phyloP scores from a whole-genome alignment of 2,797 vertebrate genomes.

The Coendou prehensilis region DNA sequence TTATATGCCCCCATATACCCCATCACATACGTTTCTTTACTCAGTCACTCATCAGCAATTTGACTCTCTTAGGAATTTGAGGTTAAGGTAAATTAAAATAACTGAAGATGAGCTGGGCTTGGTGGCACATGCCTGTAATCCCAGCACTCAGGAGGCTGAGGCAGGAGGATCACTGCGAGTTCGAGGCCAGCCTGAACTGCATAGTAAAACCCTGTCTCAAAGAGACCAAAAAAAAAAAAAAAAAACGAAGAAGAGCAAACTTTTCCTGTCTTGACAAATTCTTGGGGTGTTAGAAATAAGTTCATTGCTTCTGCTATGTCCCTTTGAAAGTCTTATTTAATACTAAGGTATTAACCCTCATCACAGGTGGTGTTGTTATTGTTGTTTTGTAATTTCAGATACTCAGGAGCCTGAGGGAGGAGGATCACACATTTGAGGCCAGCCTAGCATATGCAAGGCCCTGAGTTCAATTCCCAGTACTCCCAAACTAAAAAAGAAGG shows the following conservation, averaged over 20 bases:
- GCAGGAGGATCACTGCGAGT: background rate
- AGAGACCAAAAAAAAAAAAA: too few species aligned
- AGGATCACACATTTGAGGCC: background rate
- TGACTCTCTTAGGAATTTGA: background rate
- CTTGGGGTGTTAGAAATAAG: slow-evolving; percentile 49
- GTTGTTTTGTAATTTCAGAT: background rate
- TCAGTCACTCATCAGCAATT: background rate
- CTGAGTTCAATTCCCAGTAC: background rate
- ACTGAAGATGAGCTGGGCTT: background rate
- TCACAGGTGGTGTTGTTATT: background rate
- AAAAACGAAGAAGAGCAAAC: background rate
- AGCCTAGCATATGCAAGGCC: background rate
- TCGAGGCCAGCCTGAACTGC: background rate
- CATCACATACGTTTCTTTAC: background rate
- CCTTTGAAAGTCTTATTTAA: slow-evolving; percentile 21
- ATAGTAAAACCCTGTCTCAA: background rate
- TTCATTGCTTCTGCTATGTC: background rate
- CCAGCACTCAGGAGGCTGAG: background rate
- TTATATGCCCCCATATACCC: background rate
- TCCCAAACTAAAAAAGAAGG: background rate
- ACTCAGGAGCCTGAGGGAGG: background rate
- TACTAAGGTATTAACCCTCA: slow-evolving; percentile 44
- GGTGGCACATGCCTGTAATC: background rate
- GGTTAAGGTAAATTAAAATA: slow-evolving; percentile 19
- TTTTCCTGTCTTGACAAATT: slow-evolving; percentile 40